A percentile compares a stretch with the other conserved stretches of the same genome.
These are phyloP conservation scores for Noctua fimbriata DNA, from an alignment of 2,888 invertebrate species.

Conservation along the genomic window DNA sequence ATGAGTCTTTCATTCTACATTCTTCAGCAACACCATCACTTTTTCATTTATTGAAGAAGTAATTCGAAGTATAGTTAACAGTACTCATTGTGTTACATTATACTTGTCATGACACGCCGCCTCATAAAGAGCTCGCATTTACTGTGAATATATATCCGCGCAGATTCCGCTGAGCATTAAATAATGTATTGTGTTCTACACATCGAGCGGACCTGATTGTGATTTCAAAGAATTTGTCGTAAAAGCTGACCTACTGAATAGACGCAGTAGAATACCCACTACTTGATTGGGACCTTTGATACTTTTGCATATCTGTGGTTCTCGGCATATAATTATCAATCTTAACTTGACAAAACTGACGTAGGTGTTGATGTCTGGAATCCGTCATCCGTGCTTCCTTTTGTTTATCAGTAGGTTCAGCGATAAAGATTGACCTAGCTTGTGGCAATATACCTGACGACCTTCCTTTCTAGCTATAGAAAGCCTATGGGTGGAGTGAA, in stretches of 20 bases:
- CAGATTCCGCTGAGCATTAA: slow-evolving; percentile 22
- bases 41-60: not conserved
- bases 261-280: not conserved
- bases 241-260: not conserved
- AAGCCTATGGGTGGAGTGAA: not conserved
- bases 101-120: slow-evolving; percentile 9
- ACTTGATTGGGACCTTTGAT: not conserved
- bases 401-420: not conserved
- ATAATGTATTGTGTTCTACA: slow-evolving; percentile 41
- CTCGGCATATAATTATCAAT: not conserved
- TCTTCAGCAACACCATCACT: not conserved
- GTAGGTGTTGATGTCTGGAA: not conserved
- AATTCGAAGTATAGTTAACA: slow-evolving; percentile 5
- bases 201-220: slow-evolving; percentile 24
- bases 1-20: not conserved
- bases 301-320: not conserved
- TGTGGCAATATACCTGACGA: not conserved
- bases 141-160: slow-evolving; percentile 21
- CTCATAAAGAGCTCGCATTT: slow-evolving; percentile 21
- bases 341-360: no score
- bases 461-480: slow-evolving; percentile 6
- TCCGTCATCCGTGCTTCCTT: not conserved
- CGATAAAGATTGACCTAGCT: not conserved
- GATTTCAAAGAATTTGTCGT: slow-evolving; percentile 5
- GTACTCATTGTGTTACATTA: slow-evolving; percentile 30